Base-by-base conservation (phyloP, 2,113 vertebrate genomes). In the Steatornis caripensis region DNA sequence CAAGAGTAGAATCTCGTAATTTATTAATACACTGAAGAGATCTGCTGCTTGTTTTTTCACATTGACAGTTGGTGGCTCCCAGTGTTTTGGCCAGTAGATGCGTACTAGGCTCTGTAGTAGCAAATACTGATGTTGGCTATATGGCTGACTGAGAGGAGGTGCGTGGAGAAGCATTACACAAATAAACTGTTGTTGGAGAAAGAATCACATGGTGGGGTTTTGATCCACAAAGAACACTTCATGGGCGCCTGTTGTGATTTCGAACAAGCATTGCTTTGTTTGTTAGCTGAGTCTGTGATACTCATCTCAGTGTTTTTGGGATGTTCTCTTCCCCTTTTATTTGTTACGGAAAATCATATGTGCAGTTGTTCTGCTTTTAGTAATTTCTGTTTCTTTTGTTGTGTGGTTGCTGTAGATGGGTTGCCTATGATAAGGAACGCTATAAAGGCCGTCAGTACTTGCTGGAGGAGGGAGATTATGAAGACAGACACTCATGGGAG, bases 391-490 rank as follows among this genome's bases (percentile, higher is more conserved):
- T 29, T 29, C 41, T 51, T 88, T 46, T 91, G 34, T 89, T 88
- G 51, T 95, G 66, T 96, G 46, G 68, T 45, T 95, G 86, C 93
- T 97, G 27, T 94, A 99, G 99, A 57, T 99, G 99, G 99, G 98
- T 99, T 97, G 98, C 98, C 66, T 99, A 99, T 78, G 98, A 98
- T 62, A 97, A 98, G 75, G 98, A 99, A 32, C 93, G 97, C 75
- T 99, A 98, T 96, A 99, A 98, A 97, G 99, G 99, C 41, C 97
- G 23, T 36, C 99, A 99, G 69, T 99, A 98, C 96, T 92, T 99
- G 72, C 95, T 99, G 71, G 99, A 99, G 93, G 99, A 99, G 92
- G 99, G 99, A 43, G 97, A 99, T 84, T 98, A 98, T 89, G 93
- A 97, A 83, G 97, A 98, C 71, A 98, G 96, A 60, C 80, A 22